Percentiles rank a stretch among this genome's conserved stretches.
These are phyloP conservation scores for Charaxes varanes DNA, from an alignment of 1,140 invertebrate species.

Conservation along the genomic window DNA sequence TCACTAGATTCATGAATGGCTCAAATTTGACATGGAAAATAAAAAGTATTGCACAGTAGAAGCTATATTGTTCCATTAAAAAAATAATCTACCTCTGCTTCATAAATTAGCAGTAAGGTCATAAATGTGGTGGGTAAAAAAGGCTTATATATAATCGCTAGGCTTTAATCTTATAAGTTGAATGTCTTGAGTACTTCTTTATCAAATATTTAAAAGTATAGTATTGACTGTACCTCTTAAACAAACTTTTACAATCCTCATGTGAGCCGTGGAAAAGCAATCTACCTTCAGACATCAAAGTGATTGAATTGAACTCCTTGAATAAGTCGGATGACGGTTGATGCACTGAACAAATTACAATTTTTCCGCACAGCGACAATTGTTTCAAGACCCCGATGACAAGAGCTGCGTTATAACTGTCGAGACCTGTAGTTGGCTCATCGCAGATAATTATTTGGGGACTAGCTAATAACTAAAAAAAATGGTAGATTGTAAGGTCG, in stretches of 20 bases:
- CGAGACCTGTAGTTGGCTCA: conserved; percentile 88
- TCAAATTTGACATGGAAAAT: too few relatives aligned
- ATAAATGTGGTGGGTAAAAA: too few relatives aligned
- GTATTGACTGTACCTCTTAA: conserved; percentile 80
- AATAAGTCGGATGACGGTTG: conserved; percentile 91
- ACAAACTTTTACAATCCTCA: conserved; percentile 75
- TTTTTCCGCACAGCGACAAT: conserved; percentile 78
- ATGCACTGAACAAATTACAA: conserved; percentile 89
- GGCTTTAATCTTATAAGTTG: too few relatives aligned
- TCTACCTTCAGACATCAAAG: conserved; percentile 85
- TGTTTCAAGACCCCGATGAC: conserved; percentile 81
- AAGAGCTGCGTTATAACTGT: conserved; percentile 85
- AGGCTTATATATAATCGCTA: too few relatives aligned
- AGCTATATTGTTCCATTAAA: too few relatives aligned
- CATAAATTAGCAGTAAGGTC: too few relatives aligned
- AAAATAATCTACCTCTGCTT: too few relatives aligned
- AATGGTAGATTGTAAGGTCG: too few relatives aligned
- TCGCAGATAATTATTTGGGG: conserved; percentile 86
- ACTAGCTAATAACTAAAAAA: conserved; percentile 79
- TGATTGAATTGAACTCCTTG: conserved; percentile 84
- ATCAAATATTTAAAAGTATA: too few relatives aligned
- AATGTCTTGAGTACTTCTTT: too few relatives aligned
- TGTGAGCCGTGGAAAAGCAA: conserved; percentile 87
- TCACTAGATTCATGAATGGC: too few relatives aligned
- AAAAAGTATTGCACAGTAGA: too few relatives aligned